Conservation (phyloP, 2,888 invertebrate species). For the Panopea generosa region DNA sequence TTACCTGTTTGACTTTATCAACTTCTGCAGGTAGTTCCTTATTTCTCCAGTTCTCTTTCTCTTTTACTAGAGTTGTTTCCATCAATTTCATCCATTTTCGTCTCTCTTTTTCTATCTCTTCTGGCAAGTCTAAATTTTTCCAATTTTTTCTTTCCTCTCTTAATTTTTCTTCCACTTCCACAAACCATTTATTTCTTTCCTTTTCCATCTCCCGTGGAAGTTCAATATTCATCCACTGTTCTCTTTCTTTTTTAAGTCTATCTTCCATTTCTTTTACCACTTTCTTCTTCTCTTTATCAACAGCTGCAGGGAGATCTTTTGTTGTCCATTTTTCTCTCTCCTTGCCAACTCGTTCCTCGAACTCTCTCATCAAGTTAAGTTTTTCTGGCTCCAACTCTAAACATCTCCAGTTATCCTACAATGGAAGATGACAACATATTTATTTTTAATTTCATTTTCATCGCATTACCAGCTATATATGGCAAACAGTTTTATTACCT, state of each 20-base stretch:
- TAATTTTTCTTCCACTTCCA: constrained; percentile 16
- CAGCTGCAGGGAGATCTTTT: constrained; percentile 38
- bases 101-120: constrained; percentile 58
- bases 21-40: constrained; percentile 47
- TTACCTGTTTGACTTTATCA: constrained; percentile 42
- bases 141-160: constrained; percentile 35
- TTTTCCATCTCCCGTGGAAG: constrained; percentile 40
- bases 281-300: constrained; percentile 51
- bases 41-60: constrained; percentile 54
- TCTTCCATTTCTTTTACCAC: constrained; percentile 44
- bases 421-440: constrained; percentile 8
- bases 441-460: no score
- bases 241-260: constrained; percentile 40
- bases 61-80: constrained; percentile 47
- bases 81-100: constrained; percentile 58
- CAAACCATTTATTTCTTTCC: constrained; percentile 17
- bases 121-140: constrained; percentile 56
- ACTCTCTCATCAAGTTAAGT: constrained; percentile 51
- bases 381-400: constrained; percentile 57
- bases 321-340: constrained; percentile 43
- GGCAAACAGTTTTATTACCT: no score
- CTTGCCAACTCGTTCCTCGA: constrained; percentile 45
- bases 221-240: constrained; percentile 34
- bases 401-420: constrained; percentile 59
- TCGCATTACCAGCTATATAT: no score